Evolutionary conservation across 2,797 vertebrate genomes (phyloP).

Genomic region (Peromyscus attwateri): DNA sequence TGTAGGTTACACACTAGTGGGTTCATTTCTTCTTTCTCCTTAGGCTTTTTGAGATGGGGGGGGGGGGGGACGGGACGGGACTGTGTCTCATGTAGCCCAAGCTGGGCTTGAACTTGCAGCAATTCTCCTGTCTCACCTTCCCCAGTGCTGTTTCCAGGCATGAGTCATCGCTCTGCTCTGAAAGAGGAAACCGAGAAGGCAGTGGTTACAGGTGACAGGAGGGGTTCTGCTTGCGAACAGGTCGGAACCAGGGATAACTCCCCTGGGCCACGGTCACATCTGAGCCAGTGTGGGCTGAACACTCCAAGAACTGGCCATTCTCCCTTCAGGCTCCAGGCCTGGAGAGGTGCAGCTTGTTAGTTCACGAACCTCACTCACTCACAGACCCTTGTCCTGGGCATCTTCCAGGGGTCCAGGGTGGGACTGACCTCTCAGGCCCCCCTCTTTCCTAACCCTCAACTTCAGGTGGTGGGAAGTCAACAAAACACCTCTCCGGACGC

Average conservation of each 20-base stretch:
- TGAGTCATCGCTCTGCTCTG: neutral
- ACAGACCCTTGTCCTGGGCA: neutral
- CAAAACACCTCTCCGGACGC: neutral
- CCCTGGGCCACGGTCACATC: no score
- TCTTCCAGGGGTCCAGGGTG: neutral
- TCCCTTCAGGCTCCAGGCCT: no score
- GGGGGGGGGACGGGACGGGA: no score
- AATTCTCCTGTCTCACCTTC: neutral
- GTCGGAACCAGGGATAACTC: neutral
- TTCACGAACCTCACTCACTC: no score
- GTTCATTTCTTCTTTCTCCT: neutral
- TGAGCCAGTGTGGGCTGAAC: neutral
- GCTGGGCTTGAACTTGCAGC: neutral
- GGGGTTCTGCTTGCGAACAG: neutral
- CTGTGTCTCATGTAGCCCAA: neutral
- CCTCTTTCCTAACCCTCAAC: neutral
- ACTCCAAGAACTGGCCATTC: neutral
- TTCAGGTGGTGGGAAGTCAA: neutral
- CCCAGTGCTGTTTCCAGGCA: neutral
- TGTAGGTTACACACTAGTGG: rapidly evolving
- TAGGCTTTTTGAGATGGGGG: neutral
- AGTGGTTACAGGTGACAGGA: no score
- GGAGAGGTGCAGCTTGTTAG: no score
- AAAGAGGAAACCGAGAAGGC: neutral
- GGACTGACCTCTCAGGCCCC: neutral